Conservation (phyloP, 2,797 vertebrate genomes). For the Simalia tracyae region DNA sequence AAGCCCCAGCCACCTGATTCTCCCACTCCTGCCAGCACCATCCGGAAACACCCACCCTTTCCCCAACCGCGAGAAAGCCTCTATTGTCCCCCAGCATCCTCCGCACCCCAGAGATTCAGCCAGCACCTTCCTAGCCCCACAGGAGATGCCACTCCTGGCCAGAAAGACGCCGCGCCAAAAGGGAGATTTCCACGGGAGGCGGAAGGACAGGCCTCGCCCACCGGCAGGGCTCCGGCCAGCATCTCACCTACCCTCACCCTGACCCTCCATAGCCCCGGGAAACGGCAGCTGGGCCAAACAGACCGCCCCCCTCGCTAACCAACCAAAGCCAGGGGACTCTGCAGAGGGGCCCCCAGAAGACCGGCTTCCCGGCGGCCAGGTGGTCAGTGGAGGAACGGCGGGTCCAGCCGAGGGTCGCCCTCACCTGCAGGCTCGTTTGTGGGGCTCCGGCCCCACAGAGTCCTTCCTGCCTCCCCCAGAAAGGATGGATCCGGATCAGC, state of each 20-base stretch:
- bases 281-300: background rate
- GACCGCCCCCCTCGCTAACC: background rate
- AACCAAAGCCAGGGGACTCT: background rate
- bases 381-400: background rate
- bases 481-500: background rate
- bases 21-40: background rate
- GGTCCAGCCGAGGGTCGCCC: no score
- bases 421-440: background rate
- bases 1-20: background rate
- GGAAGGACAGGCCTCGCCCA: no score
- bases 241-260: background rate
- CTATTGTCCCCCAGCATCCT: background rate
- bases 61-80: no score
- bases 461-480: background rate
- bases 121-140: background rate
- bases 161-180: background rate
- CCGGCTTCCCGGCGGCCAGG: background rate
- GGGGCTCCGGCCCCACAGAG: background rate
- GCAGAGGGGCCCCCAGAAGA: background rate
- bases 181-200: background rate
- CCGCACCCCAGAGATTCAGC: background rate
- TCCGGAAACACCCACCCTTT: background rate
- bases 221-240: background rate
- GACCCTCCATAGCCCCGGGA: background rate
- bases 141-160: background rate